Percentiles rank a stretch among this genome's conserved stretches.
Evolutionary conservation across 2,888 invertebrate species (phyloP).

Genomic region (Ametastegia equiseti): DNA sequence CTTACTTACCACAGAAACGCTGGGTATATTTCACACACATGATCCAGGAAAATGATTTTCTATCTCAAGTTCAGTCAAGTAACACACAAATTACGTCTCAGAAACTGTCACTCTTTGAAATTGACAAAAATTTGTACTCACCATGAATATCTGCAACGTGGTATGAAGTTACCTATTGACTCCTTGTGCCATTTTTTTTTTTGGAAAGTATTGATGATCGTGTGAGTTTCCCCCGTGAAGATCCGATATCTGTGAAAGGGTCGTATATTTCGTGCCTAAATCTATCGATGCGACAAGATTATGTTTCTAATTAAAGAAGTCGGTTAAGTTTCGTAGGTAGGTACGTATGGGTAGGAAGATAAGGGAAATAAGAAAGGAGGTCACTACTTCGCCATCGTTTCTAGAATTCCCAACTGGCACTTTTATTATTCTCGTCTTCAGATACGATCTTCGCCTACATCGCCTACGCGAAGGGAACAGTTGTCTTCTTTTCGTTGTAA

Average conservation of each 20-base stretch:
- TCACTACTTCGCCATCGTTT: constrained; percentile 49
- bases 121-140: background rate
- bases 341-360: constrained; percentile 52
- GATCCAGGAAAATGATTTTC: background rate
- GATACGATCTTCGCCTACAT: constrained; percentile 51
- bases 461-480: constrained; percentile 22
- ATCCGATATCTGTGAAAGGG: background rate
- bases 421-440: constrained; percentile 46
- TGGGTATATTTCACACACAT: background rate
- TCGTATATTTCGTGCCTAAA: background rate
- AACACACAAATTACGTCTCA: background rate
- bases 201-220: background rate
- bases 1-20: background rate
- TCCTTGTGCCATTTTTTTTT: background rate
- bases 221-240: background rate
- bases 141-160: background rate
- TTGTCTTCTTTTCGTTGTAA: constrained; percentile 26
- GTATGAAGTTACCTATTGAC: background rate
- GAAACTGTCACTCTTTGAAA: background rate
- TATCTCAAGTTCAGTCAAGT: background rate
- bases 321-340: constrained; percentile 41
- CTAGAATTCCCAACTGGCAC: constrained; percentile 46
- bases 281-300: constrained; percentile 48
- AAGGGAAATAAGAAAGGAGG: constrained; percentile 47
- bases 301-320: constrained; percentile 57